Conservation (phyloP, 2,888 invertebrate genomes). For the Stenodema calcarata region DNA sequence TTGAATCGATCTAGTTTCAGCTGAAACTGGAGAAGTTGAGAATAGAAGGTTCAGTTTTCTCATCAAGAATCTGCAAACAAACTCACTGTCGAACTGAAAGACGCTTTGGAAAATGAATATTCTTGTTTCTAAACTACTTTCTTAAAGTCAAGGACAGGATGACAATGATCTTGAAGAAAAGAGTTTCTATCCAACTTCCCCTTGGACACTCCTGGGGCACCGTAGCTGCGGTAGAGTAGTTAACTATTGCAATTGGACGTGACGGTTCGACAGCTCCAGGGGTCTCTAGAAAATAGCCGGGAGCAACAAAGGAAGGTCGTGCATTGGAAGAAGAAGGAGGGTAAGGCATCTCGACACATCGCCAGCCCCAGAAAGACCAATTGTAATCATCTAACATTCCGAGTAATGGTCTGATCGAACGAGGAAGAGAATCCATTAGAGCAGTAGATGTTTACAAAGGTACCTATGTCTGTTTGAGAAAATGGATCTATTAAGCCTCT, state of each 20-base stretch:
- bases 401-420: neutral
- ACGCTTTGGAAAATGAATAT: no score
- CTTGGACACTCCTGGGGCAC: neutral
- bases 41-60: no score
- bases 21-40: no score
- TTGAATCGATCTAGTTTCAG: no score
- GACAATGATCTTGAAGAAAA: neutral
- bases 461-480: no score
- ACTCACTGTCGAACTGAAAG: no score
- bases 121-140: neutral
- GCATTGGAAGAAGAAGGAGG: neutral
- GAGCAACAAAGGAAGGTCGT: constrained; percentile 17
- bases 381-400: neutral
- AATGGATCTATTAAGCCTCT: no score
- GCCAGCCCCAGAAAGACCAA: neutral
- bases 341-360: neutral
- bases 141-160: no score
- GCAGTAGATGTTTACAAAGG: neutral
- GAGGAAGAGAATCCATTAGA: neutral
- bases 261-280: constrained; percentile 19
- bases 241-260: constrained; percentile 32
- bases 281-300: neutral
- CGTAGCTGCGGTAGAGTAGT: constrained; percentile 7
- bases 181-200: neutral
- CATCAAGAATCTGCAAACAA: no score